These are phyloP conservation scores for Zaprionus ghesquierei DNA, from an alignment of 1,140 invertebrate genomes.

Conservation along the genomic window DNA sequence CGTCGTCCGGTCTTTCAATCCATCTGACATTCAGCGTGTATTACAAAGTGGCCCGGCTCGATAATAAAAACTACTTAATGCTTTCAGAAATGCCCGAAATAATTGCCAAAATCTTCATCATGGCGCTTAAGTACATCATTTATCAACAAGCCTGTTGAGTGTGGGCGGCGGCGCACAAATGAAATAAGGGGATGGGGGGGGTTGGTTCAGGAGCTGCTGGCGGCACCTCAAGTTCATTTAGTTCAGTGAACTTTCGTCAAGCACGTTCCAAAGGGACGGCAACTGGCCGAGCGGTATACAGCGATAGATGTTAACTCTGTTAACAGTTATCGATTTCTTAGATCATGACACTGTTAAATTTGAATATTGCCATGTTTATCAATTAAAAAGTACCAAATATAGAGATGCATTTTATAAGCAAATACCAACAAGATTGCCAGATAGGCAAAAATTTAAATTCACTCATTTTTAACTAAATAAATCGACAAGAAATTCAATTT, in stretches of 20 bases:
- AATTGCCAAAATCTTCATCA: slow-evolving; percentile 11
- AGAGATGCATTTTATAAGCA: neutral
- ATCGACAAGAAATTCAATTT: neutral
- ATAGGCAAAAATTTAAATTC: neutral
- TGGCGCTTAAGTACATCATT: slow-evolving; percentile 32
- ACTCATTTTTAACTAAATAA: neutral
- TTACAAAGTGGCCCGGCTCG: slow-evolving; percentile 21
- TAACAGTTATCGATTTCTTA: neutral
- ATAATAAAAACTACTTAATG: slow-evolving; percentile 42
- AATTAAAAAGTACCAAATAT: neutral
- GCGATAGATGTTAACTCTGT: neutral
- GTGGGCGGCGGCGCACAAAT: neutral
- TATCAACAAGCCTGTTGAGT: neutral
- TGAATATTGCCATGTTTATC: neutral
- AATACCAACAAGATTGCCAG: neutral
- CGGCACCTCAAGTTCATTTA: slow-evolving; percentile 24
- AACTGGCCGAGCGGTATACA: neutral
- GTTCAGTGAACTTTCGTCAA: slow-evolving; percentile 33
- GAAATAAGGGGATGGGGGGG: neutral
- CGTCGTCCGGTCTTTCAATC: slow-evolving; percentile 36
- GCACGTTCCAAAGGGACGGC: neutral
- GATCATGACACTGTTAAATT: neutral
- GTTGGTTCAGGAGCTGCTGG: neutral
- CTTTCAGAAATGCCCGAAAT: slow-evolving; percentile 17
- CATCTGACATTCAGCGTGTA: slow-evolving; percentile 53